Evolutionary conservation across 2,797 vertebrate genomes (phyloP).

Genomic region (Micrastur ruficollis): DNA sequence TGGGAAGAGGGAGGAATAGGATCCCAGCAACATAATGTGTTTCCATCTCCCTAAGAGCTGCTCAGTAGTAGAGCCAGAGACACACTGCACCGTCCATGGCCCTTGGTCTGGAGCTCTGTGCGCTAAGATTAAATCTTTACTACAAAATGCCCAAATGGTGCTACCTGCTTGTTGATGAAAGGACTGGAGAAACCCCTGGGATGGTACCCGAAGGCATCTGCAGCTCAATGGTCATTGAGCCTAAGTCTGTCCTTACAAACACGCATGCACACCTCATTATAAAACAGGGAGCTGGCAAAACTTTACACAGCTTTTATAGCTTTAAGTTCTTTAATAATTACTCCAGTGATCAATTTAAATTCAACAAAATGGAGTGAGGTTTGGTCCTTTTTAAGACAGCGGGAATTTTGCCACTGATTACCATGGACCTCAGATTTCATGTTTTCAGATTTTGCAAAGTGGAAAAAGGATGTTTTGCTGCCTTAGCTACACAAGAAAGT

Average conservation of each 20-base stretch:
- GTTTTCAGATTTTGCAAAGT: background rate
- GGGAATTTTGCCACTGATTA: background rate
- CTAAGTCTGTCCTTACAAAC: background rate
- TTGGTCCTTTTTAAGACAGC: background rate
- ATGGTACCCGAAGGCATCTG: background rate
- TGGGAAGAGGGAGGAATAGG: background rate
- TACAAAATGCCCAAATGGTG: background rate
- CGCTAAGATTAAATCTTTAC: background rate
- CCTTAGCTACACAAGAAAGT: background rate
- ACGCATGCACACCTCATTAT: background rate
- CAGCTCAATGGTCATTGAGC: background rate
- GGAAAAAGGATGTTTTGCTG: background rate
- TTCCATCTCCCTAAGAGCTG: background rate
- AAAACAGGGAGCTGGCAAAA: background rate
- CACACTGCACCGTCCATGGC: fast-evolving
- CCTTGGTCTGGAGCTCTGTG: background rate
- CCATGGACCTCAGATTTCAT: background rate
- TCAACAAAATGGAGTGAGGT: background rate
- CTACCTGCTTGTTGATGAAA: background rate
- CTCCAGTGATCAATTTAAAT: background rate
- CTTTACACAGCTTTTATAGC: background rate
- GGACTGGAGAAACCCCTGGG: background rate
- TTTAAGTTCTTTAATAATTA: background rate
- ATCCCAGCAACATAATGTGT: background rate
- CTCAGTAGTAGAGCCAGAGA: background rate